These are phyloP conservation scores for Abrostola triplasia DNA, from an alignment of 2,888 invertebrate genomes.

Conservation along the genomic window DNA sequence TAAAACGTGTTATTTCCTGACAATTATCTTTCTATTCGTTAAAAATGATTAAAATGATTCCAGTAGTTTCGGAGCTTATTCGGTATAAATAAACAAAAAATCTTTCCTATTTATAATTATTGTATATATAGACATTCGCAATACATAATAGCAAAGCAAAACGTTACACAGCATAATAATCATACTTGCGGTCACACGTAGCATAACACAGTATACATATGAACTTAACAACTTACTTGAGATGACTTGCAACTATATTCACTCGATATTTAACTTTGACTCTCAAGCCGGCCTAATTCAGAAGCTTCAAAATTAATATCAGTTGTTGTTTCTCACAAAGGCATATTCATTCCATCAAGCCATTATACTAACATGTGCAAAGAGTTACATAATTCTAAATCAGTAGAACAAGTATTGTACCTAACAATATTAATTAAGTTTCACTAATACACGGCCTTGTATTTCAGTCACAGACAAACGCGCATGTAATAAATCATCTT, in stretches of 20 bases:
- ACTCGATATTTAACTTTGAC: constrained; percentile 33
- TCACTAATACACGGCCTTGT: constrained; percentile 30
- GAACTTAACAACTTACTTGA: constrained; percentile 4
- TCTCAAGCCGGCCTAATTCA: constrained; percentile 24
- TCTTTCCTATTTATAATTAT: too few relatives aligned
- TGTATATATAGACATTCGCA: neutral
- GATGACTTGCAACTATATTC: constrained; percentile 37
- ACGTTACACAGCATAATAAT: constrained; percentile 5
- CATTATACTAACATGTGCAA: constrained; percentile 26
- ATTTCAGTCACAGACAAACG: constrained; percentile 52
- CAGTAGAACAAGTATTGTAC: constrained; percentile 33
- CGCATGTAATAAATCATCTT: constrained; percentile 48
- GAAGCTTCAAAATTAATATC: constrained; percentile 43
- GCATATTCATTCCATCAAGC: constrained; percentile 43
- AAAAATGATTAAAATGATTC: too few relatives aligned
- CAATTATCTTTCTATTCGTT: too few relatives aligned
- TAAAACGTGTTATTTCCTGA: too few relatives aligned
- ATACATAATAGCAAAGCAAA: constrained; percentile 3
- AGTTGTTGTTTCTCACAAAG: constrained; percentile 45
- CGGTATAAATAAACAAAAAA: too few relatives aligned
- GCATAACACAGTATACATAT: neutral
- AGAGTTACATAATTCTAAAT: constrained; percentile 33
- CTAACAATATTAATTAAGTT: constrained; percentile 51
- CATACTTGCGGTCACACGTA: neutral
- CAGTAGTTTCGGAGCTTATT: too few relatives aligned